Percentiles rank a stretch among this genome's conserved stretches.
These are phyloP conservation scores for Papilio xuthus DNA, from an alignment of 1,140 invertebrate genomes.

Conservation along the genomic window DNA sequence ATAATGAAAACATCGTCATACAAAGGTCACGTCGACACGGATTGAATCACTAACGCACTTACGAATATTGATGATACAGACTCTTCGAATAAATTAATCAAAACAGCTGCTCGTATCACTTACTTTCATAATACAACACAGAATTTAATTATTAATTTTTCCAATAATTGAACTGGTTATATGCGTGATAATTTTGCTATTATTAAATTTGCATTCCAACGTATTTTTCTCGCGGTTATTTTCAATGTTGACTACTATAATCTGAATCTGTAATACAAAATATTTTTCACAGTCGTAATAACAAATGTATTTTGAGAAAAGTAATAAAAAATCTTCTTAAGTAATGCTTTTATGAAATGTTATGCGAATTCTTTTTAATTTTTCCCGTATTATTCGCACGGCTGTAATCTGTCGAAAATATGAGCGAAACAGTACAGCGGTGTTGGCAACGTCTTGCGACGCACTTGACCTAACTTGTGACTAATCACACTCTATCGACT, in stretches of 20 bases:
- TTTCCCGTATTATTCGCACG: background rate
- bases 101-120: conserved; percentile 5
- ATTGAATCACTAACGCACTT: conserved; percentile 21
- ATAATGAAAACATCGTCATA: conserved; percentile 32
- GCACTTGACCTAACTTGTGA: conserved; percentile 32
- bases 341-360: background rate
- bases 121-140: background rate
- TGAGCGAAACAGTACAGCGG: background rate
- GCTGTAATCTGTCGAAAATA: background rate
- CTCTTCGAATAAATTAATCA: conserved; percentile 12
- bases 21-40: background rate
- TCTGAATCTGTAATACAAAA: background rate
- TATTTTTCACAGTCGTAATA: background rate
- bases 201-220: background rate
- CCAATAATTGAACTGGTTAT: background rate
- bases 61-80: background rate
- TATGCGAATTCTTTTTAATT: conserved; percentile 14
- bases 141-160: background rate
- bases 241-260: background rate
- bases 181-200: background rate
- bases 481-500: conserved; percentile 12
- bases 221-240: background rate
- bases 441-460: conserved; percentile 26
- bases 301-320: background rate
- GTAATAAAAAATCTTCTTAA: conserved; percentile 1